phyloP scores from a whole-genome alignment of 1,140 invertebrate species.

The Conus ventricosus region DNA sequence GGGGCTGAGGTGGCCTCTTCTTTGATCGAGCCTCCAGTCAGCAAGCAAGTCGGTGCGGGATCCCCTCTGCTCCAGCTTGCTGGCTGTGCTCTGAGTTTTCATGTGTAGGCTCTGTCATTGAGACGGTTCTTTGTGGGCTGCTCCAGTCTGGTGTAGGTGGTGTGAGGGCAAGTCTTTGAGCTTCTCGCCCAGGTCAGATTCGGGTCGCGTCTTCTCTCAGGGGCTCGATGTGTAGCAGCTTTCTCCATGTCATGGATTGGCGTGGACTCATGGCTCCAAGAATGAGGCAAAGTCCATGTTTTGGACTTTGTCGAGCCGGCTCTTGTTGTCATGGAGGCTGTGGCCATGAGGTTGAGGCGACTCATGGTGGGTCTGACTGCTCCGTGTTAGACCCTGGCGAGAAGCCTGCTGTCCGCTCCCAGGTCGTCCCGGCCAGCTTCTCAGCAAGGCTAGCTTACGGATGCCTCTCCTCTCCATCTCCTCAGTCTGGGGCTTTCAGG shows the following conservation, averaged over 20 bases:
- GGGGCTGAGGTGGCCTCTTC: no score
- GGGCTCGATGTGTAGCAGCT: background rate
- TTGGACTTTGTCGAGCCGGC: conserved; percentile 33
- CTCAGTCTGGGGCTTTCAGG: no score
- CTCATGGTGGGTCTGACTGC: conserved; percentile 30
- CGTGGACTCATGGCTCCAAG: conserved; percentile 25
- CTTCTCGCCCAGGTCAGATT: no score
- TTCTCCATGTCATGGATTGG: background rate
- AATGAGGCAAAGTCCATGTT: conserved; percentile 29
- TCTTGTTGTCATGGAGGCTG: conserved; percentile 32
- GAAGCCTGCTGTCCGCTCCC: conserved; percentile 29
- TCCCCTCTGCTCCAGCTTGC: no score
- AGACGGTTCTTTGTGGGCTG: no score
- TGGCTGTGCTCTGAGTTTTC: no score
- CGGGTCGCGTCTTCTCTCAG: no score
- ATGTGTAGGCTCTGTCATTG: no score
- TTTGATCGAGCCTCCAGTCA: no score
- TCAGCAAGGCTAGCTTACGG: conserved; percentile 2
- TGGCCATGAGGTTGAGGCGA: conserved; percentile 35
- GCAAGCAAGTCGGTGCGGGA: no score
- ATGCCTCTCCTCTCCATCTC: conserved; percentile 23
- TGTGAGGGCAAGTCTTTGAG: no score
- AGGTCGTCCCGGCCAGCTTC: conserved; percentile 37
- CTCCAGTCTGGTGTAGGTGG: no score
- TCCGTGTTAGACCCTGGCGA: conserved; percentile 31